Conservation (phyloP, 30 jellyfish, hydroid and myxozoan genomes). For the Aurelia sp. region DNA sequence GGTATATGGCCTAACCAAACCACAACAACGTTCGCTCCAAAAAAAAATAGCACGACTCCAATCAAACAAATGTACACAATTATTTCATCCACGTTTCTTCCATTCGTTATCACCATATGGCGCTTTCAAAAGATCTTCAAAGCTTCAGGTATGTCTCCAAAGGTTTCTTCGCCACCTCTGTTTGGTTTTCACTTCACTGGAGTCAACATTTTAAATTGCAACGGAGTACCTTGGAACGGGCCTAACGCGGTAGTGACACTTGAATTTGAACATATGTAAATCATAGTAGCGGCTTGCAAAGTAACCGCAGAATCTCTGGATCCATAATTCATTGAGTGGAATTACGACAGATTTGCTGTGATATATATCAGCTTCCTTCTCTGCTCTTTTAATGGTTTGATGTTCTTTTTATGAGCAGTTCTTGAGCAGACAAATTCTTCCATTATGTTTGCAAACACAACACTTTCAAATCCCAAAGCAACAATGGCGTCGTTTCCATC, state of each 20-base stretch:
- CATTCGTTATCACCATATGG: no score
- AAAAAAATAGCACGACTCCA: no score
- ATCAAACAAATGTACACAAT: no score
- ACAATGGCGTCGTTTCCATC: conserved; percentile 54
- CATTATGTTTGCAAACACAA: no score
- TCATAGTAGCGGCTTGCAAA: conserved; percentile 14
- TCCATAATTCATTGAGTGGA: conserved; percentile 11
- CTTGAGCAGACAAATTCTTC: neutral
- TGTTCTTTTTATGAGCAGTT: neutral
- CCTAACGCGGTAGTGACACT: neutral
- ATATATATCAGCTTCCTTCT: neutral
- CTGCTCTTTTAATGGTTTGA: conserved; percentile 1
- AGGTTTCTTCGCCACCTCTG: no score
- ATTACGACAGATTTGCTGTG: neutral
- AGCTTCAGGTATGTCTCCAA: no score
- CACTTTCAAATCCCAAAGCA: no score
- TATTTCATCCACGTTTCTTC: no score
- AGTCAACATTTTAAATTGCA: neutral
- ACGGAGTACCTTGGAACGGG: neutral
- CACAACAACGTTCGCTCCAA: no score
- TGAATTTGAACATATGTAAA: neutral
- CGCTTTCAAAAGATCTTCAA: no score
- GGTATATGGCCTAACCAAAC: no score
- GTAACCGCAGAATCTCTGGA: neutral
- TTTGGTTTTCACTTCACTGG: neutral